Base-by-base conservation (phyloP, 2,888 invertebrate genomes). In the Hedya salicella region DNA sequence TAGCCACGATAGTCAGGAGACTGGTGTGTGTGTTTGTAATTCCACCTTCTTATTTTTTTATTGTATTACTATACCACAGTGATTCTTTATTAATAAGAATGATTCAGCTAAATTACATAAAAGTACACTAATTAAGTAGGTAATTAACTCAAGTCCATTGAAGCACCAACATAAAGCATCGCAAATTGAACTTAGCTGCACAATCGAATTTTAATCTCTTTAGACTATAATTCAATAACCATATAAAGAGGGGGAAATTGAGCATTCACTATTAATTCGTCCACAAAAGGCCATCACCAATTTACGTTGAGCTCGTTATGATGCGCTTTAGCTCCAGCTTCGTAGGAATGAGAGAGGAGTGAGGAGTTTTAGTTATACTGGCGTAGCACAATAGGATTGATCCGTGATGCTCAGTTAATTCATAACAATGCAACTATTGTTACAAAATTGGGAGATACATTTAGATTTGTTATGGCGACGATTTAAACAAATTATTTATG, bases 341-440 rank as follows among this genome's bases (percentile, higher is more conserved):
- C 13, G 44, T 25, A 16, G 6, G 16, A 17, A 11, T 14, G 1
- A 25, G 16, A 52, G 36, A 36, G 17, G n/a, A 36, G 13, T 1
- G 32, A 54, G 32, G 21, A 25, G 25, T 1, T 61, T 61, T 48
- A 14, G 48, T 16, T 48, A 32, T 9, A n/a, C 54, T 66, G 66
- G 66, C 9, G 11, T 0, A 0, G 4, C 21, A 61, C 61, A 66
- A 66, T 61, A 21, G 53, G 5, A 53, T 48, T 32, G 60, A 61
- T 66, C 42, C 49, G 61, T 61, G 53, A 61, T 54, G 60, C 13
- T 16, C 40, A 61, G 54, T 61, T 66, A 61, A 66, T 66, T 61
- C 25, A 54, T 32, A 54, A 66, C 66, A 66, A 66, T 61, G 44
- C 40, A 3, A 11, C 25, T 14, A 21, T 66, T 66, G 66, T 61